A percentile compares a stretch with the other conserved stretches of the same genome.
Evolutionary conservation across 2,113 vertebrate species (phyloP).

Genomic region (Mobula birostris): DNA sequence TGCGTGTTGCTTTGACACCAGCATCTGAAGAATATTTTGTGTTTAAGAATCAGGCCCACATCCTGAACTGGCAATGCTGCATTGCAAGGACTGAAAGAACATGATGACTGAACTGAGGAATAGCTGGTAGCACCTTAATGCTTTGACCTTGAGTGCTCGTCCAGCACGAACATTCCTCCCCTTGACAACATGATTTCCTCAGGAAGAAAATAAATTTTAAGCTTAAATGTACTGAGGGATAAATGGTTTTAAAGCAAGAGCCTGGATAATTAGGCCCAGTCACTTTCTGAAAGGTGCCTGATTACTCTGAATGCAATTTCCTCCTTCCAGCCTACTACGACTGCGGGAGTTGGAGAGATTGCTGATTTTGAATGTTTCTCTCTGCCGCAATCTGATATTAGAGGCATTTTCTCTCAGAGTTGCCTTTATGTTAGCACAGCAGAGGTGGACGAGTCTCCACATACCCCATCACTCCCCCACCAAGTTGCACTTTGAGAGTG

Average conservation of each 20-base stretch:
- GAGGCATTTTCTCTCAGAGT: not conserved
- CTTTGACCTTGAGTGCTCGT: not conserved
- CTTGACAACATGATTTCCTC: not conserved
- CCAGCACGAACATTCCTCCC: not conserved
- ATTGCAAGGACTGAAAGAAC: not conserved
- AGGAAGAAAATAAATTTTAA: not conserved
- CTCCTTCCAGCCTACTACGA: not conserved
- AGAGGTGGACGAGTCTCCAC: not conserved
- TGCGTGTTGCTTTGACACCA: too few relatives aligned
- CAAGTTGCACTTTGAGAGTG: not conserved
- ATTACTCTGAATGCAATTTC: not conserved
- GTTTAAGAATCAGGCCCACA: not conserved
- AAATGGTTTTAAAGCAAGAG: not conserved
- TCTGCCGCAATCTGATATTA: not conserved
- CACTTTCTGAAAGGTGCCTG: slow-evolving; percentile 8
- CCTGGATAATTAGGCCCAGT: not conserved
- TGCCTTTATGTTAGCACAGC: not conserved
- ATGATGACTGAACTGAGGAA: not conserved
- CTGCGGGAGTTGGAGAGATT: not conserved
- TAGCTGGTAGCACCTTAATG: not conserved
- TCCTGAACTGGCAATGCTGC: not conserved
- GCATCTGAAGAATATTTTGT: too few relatives aligned
- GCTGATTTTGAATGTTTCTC: slow-evolving; percentile 15
- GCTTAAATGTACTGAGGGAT: not conserved
- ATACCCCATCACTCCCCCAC: not conserved